A percentile compares a stretch with the other conserved stretches of the same genome.
Conservation (phyloP, 2,888 invertebrate species). For the Acronicta alni region DNA sequence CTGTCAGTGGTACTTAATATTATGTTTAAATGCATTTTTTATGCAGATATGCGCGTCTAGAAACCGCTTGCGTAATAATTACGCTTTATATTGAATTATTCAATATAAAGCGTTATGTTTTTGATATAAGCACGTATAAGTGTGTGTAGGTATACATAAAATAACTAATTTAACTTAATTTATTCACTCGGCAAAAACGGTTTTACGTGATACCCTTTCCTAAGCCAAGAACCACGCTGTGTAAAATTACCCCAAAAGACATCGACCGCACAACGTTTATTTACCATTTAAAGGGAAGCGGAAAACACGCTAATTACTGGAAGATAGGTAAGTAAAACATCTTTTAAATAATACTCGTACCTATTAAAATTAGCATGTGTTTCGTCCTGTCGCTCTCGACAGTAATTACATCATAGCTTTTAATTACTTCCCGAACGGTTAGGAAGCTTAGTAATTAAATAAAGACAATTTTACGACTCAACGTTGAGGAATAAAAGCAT, state of each 20-base stretch:
- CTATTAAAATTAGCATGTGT: constrained; percentile 50
- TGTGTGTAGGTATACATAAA: too few relatives aligned
- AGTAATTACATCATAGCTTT: constrained; percentile 49
- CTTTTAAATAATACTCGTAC: constrained; percentile 49
- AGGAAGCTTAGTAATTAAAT: constrained; percentile 47
- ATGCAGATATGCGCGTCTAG: too few relatives aligned
- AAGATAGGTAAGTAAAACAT: constrained; percentile 45
- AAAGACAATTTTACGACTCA: constrained; percentile 36
- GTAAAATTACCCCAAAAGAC: constrained; percentile 31
- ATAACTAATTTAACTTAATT: too few relatives aligned
- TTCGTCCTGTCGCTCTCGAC: constrained; percentile 31
- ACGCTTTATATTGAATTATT: too few relatives aligned
- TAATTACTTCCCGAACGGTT: constrained; percentile 49
- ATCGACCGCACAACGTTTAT: constrained; percentile 10
- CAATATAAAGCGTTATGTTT: too few relatives aligned
- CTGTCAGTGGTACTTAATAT: too few relatives aligned
- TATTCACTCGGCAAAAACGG: too few relatives aligned
- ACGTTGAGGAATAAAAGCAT: constrained; percentile 24
- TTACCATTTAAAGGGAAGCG: constrained; percentile 19
- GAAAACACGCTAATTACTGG: constrained; percentile 46
- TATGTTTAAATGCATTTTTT: too few relatives aligned
- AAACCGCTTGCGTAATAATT: too few relatives aligned
- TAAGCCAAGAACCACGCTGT: neutral
- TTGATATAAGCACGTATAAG: too few relatives aligned
- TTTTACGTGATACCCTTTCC: neutral